Base-by-base conservation (phyloP, 2,113 vertebrate species). In the Crotalus horridus region DNA sequence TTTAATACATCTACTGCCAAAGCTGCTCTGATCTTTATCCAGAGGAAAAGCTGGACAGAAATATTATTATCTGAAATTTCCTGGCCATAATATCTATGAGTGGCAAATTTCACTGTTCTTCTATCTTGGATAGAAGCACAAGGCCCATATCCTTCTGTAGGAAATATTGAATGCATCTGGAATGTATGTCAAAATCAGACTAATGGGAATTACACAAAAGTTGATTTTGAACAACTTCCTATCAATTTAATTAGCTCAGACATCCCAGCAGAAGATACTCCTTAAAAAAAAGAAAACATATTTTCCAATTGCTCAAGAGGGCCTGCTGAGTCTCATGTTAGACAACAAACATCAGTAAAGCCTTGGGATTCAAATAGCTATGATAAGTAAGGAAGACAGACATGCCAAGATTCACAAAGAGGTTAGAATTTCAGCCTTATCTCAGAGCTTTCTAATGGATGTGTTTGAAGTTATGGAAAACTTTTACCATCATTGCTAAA, bases 391-490 rank as follows among this genome's bases (percentile, higher is more conserved):
- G 46, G 53, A 87, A 90, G 55, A 15, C 89, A 90, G 74, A 90
- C 15, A 54, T 58, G 86, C 46, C 89, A 61, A 39, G 74, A 87
- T 74, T 21, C 55, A 93, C 85, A 53, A 13, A 93, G 74, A 39
- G 29, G 61, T 87, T 87, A 87, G 55, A 90, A 87, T 90, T 53
- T 90, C 81, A 87, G 46, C 56, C 74, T 93, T 93, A 93, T 90
- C 92, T 90, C 21, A 85, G 81, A 64, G 58, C 33, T 64, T 86
- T 81, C 56, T 54, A 23, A 58, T 46, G 53, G 89, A 55, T 61
- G 43, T 24, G 74, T 87, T 93, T 90, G 92, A 90, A 90, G 92
- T 90, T 93, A 87, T 29, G 61, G 81, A 53, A 87, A 89, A 53
- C n/a, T 24, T 64, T 64, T 87, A 24, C n/a, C 89, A 55, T 54